phyloP scores from a whole-genome alignment of 2,113 vertebrate species.

The Antennarius striatus region DNA sequence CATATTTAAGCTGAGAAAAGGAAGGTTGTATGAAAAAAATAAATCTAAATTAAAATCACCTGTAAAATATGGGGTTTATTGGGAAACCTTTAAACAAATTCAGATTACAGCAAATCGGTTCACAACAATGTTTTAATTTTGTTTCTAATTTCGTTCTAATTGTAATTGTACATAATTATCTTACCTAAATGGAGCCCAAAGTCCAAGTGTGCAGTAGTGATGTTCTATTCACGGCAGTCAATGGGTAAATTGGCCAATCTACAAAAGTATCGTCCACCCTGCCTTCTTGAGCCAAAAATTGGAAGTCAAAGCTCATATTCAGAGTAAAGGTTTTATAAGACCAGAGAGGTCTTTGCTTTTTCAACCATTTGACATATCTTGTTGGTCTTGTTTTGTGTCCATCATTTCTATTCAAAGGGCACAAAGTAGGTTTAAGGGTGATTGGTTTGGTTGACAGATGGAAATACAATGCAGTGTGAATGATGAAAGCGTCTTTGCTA shows the following conservation, averaged over 20 bases:
- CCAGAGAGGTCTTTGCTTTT: constrained; percentile 10
- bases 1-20: too few relatives aligned
- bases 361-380: constrained; percentile 20
- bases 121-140: too few relatives aligned
- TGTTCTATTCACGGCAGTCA: background rate
- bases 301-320: constrained; percentile 2
- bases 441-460: background rate
- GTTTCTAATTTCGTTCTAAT: too few relatives aligned
- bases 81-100: too few relatives aligned
- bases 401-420: constrained; percentile 1
- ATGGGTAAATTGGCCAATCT: background rate
- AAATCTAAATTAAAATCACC: too few relatives aligned
- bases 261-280: background rate
- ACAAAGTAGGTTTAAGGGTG: background rate
- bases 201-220: constrained; percentile 11
- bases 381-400: constrained; percentile 41
- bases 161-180: background rate
- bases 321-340: background rate
- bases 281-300: background rate
- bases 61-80: too few relatives aligned
- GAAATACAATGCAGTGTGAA: background rate
- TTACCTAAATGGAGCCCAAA: constrained; percentile 33
- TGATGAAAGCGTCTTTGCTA: constrained; percentile 1
- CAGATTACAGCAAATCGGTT: too few relatives aligned
- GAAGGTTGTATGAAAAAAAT: too few relatives aligned